Percentiles rank a stretch among this genome's conserved stretches.
Conservation (phyloP, 2,888 invertebrate species). For the Beris chalybata region DNA sequence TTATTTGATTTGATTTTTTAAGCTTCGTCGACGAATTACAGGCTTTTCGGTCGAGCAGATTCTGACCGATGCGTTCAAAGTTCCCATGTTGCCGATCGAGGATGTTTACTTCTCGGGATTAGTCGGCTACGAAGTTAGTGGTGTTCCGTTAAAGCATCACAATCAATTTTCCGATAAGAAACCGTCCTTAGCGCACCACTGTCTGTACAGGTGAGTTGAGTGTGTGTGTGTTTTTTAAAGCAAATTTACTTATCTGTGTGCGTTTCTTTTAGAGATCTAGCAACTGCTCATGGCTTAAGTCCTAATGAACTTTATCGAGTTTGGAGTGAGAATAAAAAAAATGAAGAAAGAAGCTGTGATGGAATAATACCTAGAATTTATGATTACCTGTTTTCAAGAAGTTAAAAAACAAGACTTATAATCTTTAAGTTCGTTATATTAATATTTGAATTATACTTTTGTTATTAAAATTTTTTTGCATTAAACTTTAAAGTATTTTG, state of each 20-base stretch:
- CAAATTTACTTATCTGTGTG: background rate
- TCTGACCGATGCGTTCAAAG: slow-evolving; percentile 59
- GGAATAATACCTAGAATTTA: too few species aligned
- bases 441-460: too few species aligned
- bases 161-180: slow-evolving; percentile 58
- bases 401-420: too few species aligned
- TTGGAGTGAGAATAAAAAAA: slow-evolving; percentile 8
- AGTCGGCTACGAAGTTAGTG: slow-evolving; percentile 61
- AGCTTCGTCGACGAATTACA: slow-evolving; percentile 43
- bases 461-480: too few species aligned
- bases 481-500: too few species aligned
- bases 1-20: background rate
- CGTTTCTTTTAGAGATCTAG: slow-evolving; percentile 17
- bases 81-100: slow-evolving; percentile 68
- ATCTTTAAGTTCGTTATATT: too few species aligned
- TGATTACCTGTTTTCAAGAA: too few species aligned
- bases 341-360: background rate
- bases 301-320: slow-evolving; percentile 14
- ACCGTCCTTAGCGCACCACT: slow-evolving; percentile 47
- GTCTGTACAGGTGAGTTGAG: slow-evolving; percentile 48
- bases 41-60: slow-evolving; percentile 60
- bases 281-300: slow-evolving; percentile 24
- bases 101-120: slow-evolving; percentile 74
- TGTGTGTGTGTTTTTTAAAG: background rate
- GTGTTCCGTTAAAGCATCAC: slow-evolving; percentile 61